A percentile compares a stretch with the other conserved stretches of the same genome.
Evolutionary conservation across 2,797 vertebrate genomes (phyloP).

Genomic region (Phoxinus dragarum): DNA sequence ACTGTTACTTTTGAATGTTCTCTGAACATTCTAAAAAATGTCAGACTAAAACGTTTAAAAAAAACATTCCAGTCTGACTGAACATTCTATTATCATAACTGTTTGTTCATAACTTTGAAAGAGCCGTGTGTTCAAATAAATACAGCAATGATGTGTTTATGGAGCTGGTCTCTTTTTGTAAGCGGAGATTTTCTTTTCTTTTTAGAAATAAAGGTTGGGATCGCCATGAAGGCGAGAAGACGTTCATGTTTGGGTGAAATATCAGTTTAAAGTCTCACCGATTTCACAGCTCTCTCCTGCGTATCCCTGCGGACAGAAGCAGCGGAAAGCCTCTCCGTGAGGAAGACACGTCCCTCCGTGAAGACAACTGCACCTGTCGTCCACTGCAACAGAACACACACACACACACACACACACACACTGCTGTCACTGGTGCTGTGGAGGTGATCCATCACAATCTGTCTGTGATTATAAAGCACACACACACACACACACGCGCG

Average conservation of each 20-base stretch:
- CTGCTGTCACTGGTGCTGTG: conserved; percentile 14
- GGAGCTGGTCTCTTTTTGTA: not conserved
- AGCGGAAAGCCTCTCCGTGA: conserved; percentile 86
- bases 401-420: conserved; percentile 11
- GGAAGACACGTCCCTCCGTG: conserved; percentile 89
- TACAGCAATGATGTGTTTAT: not conserved
- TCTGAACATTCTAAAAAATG: no score
- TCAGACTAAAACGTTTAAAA: not conserved
- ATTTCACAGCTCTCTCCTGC: conserved; percentile 96
- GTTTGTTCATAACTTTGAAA: not conserved
- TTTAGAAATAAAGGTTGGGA: not conserved
- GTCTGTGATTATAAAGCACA: conserved; percentile 34
- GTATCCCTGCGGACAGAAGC: conserved; percentile 90
- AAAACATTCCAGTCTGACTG: not conserved
- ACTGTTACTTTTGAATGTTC: no score
- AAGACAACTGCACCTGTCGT: conserved; percentile 83
- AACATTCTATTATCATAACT: not conserved
- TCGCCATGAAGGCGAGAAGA: not conserved
- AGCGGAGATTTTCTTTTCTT: no score
- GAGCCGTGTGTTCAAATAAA: not conserved
- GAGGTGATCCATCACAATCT: conserved; percentile 38
- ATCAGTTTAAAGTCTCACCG: conserved; percentile 73
- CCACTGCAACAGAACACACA: conserved; percentile 45
- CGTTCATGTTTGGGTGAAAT: not conserved
- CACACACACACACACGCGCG: conserved; percentile 8